Percentiles rank a stretch among this genome's conserved stretches.
Conservation (phyloP, 2,888 invertebrate genomes). For the Scaptodrosophila latifasciaeformis region DNA sequence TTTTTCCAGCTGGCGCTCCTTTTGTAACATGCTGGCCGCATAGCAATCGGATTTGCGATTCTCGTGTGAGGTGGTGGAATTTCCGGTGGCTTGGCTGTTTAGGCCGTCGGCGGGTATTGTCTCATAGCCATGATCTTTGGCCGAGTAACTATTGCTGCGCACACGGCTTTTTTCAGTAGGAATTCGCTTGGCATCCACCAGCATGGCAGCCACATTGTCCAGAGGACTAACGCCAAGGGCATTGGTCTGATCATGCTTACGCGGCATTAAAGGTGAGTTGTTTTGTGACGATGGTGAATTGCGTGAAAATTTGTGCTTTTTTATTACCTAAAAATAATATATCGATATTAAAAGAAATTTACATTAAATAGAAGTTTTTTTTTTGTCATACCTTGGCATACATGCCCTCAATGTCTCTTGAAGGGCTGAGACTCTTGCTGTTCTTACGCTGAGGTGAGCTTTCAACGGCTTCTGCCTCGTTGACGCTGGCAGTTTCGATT, state of each 20-base stretch:
- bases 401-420: constrained; percentile 88
- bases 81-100: constrained; percentile 6
- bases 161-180: constrained; percentile 73
- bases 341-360: background rate
- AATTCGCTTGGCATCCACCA: constrained; percentile 47
- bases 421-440: constrained; percentile 77
- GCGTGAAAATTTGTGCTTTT: constrained; percentile 73
- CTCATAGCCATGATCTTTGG: constrained; percentile 80
- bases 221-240: constrained; percentile 59
- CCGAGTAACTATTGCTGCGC: constrained; percentile 74
- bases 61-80: constrained; percentile 43
- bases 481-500: constrained; percentile 69
- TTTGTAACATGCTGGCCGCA: constrained; percentile 70
- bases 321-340: constrained; percentile 70
- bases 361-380: background rate
- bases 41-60: constrained; percentile 75
- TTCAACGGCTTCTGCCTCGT: constrained; percentile 52
- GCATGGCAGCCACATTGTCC: constrained; percentile 60
- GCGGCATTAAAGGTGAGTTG: constrained; percentile 68
- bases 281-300: constrained; percentile 72
- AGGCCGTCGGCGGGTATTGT: constrained; percentile 75
- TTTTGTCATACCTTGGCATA: constrained; percentile 86
- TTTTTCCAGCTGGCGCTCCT: constrained; percentile 70
- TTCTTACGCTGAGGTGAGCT: constrained; percentile 70
- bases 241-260: constrained; percentile 60